Evolutionary conservation across 2,797 vertebrate species (phyloP), one percentile per base, ranked within the genome.

Genomic region (Pterois miles): DNA sequence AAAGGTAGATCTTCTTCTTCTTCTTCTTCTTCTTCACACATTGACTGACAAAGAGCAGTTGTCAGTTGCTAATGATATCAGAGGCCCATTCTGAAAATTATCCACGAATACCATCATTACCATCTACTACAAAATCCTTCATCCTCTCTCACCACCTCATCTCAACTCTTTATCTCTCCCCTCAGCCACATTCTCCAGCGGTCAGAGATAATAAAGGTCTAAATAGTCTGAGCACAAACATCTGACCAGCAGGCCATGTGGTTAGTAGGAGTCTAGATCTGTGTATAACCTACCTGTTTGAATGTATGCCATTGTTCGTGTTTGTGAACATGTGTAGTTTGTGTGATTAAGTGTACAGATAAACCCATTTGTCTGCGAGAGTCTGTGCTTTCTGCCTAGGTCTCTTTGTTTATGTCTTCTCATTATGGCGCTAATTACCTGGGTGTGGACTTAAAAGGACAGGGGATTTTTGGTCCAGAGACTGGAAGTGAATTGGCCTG

Each of bases 131-230:
- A 67, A 48, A 71, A 69, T 57, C 25, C 58, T 60, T 27, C 18
- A 57, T 14, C 11, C 8, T 38, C 38, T 31, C 20, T 48, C 12
- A 54, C 25, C 12, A 46, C 29, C 50, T 54, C 11, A 74, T 79
- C 7, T 71, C 25, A 56, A 22, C 69, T 70, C 54, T 48, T 76
- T 53, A 33, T 54, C 27, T 63, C 31, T 67, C n/a, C 20, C 50
- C 36, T 68, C 65, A 14, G 53, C 52, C 64, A 77, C 78, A 80
- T 65, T 81, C 67, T 80, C 8, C 31, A 64, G 18, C 58, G 83
- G 82, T 90, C 84, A 81, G 38, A 81, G 54, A 77, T 64, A 88
- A 87, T 90, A 72, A 73, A 77, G 74, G 62, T 84, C 65, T 85
- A 73, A 86, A 91, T 86, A 88, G 74, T 86, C 80, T 64, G 64